Percentiles rank a stretch among this genome's conserved stretches.
phyloP scores from a whole-genome alignment of 2,888 invertebrate species.

The Melinopterus prodromus region DNA sequence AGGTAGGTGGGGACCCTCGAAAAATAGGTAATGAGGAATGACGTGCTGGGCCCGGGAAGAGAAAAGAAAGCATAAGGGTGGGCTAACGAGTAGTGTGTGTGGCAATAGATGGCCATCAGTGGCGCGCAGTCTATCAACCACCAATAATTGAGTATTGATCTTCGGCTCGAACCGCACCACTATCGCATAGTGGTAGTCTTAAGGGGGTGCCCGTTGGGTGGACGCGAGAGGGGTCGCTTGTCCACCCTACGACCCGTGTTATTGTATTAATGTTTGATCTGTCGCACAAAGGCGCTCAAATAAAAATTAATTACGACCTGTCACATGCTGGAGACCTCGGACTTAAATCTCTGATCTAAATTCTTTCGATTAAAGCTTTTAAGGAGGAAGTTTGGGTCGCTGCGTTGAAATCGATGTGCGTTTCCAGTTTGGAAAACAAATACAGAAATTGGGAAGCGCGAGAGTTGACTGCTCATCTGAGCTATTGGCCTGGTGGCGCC shows the following conservation, averaged over 20 bases:
- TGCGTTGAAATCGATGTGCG: no score
- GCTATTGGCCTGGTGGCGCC: neutral
- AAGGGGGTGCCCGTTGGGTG: neutral
- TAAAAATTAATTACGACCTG: constrained; percentile 30
- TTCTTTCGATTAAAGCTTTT: no score
- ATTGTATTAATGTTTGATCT: constrained; percentile 42
- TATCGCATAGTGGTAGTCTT: constrained; percentile 4
- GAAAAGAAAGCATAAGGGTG: constrained; percentile 49
- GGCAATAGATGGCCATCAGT: constrained; percentile 55
- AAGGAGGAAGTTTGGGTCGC: no score
- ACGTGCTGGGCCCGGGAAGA: constrained; percentile 20
- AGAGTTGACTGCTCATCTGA: neutral
- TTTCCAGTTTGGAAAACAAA: no score
- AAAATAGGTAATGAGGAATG: constrained; percentile 25
- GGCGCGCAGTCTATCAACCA: constrained; percentile 59
- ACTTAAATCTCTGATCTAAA: no score
- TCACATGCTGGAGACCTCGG: no score
- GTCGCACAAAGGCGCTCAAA: constrained; percentile 37
- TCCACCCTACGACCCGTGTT: constrained; percentile 10
- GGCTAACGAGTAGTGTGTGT: constrained; percentile 58
- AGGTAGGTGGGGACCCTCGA: constrained; percentile 12
- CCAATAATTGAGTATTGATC: constrained; percentile 62
- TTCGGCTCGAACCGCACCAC: constrained; percentile 45
- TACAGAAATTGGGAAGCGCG: neutral
- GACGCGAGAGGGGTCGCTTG: neutral